Evolutionary conservation across 2,113 vertebrate species (phyloP).

Genomic region (Trinectes maculatus): DNA sequence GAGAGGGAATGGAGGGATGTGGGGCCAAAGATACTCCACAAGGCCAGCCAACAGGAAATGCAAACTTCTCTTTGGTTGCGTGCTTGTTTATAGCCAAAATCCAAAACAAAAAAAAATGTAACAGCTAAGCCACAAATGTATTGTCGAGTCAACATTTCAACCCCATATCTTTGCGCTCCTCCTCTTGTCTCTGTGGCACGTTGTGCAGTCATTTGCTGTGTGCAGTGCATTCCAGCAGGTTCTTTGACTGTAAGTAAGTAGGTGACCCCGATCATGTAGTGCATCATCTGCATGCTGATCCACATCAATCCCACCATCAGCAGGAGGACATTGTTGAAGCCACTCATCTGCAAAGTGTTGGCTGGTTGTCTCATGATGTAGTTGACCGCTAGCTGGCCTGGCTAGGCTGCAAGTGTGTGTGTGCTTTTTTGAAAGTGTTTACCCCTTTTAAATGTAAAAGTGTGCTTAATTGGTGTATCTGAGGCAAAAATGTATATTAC

Average conservation of each 20-base stretch:
- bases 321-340: conserved; percentile 45
- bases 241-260: conserved; percentile 44
- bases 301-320: conserved; percentile 47
- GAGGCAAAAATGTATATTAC: background rate
- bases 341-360: conserved; percentile 56
- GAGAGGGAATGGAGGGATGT: conserved; percentile 34
- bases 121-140: conserved; percentile 8
- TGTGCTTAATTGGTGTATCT: conserved; percentile 12
- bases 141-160: background rate
- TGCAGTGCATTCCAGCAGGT: conserved; percentile 57
- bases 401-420: conserved; percentile 56
- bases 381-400: conserved; percentile 49
- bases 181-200: conserved; percentile 41
- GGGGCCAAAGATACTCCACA: conserved; percentile 46
- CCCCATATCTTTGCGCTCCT: background rate
- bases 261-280: conserved; percentile 41
- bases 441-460: conserved; percentile 31
- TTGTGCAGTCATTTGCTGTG: conserved; percentile 67
- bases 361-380: conserved; percentile 55
- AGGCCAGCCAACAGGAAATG: conserved; percentile 66
- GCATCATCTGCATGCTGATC: conserved; percentile 70
- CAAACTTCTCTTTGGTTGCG: conserved; percentile 28
- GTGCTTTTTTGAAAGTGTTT: conserved; percentile 41
- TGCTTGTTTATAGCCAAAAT: conserved; percentile 26
- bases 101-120: background rate